A percentile compares a stretch with the other conserved stretches of the same genome.
Evolutionary conservation across 2,888 invertebrate genomes (phyloP).

Genomic region (Eustalomyia histrio): DNA sequence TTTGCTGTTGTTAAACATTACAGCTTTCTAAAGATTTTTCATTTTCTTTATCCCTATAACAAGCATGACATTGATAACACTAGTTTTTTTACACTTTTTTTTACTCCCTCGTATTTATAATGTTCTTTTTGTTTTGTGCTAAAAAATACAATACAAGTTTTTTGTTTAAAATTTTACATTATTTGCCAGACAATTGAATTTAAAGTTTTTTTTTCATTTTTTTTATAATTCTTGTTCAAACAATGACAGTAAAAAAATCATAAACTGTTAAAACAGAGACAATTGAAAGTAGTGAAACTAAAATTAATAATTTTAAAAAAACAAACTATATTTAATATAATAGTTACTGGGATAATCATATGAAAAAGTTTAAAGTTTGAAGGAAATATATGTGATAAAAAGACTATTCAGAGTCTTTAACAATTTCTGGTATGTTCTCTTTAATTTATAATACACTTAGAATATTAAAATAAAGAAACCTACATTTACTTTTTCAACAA

Average conservation of each 20-base stretch:
- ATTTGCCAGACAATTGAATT: constrained; percentile 7
- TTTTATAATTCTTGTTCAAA: background rate
- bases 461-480: no score
- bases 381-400: no score
- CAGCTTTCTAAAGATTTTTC: background rate
- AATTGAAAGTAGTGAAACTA: background rate
- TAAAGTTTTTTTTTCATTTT: background rate
- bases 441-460: no score
- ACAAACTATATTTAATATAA: background rate
- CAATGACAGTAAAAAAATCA: background rate
- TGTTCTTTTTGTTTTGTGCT: background rate
- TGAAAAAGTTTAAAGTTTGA: no score
- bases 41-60: background rate
- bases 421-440: no score
- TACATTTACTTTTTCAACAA: no score
- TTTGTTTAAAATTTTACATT: background rate
- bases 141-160: background rate
- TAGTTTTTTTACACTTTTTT: background rate
- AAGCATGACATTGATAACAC: constrained; percentile 4
- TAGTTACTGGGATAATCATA: no score
- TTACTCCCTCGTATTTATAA: background rate
- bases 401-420: no score
- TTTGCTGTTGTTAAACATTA: background rate
- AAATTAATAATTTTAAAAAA: background rate
- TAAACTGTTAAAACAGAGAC: background rate